Conservation (phyloP, 2,888 invertebrate species). For the Latrodectus elegans region DNA sequence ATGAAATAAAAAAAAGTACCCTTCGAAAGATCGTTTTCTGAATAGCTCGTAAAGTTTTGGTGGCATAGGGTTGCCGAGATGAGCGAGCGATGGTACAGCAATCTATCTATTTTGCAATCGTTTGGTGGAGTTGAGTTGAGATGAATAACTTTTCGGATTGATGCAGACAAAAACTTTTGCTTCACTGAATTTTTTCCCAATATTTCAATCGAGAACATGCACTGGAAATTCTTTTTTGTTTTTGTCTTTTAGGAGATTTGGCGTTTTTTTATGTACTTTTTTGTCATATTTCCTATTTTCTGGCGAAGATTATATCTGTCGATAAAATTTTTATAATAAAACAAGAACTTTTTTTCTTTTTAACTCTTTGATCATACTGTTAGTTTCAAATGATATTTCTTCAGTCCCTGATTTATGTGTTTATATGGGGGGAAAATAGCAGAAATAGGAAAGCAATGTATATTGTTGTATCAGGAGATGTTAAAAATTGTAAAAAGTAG, state of each 20-base stretch:
- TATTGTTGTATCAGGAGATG: no score
- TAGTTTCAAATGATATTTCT: not conserved
- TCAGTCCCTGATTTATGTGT: not conserved
- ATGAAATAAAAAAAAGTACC: not conserved
- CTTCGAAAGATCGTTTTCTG: constrained; percentile 14
- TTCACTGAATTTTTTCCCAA: not conserved
- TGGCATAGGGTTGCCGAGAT: constrained; percentile 14
- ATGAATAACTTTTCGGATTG: constrained; percentile 26
- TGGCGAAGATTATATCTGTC: no score
- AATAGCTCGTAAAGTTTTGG: constrained; percentile 17
- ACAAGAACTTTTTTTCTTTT: not conserved
- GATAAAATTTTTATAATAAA: not conserved
- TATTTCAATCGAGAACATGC: not conserved
- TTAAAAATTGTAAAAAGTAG: no score
- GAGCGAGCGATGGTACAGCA: not conserved
- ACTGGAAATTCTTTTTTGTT: not conserved
- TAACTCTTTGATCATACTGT: not conserved
- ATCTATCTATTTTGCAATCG: constrained; percentile 33
- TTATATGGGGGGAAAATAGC: not conserved
- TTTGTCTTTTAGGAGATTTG: no score
- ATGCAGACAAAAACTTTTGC: constrained; percentile 4
- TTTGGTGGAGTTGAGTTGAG: not conserved
- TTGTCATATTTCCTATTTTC: no score
- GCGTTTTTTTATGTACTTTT: no score
- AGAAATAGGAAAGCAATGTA: no score